Evolutionary conservation across 2,888 invertebrate genomes (phyloP), one percentile per base, ranked within the genome.

Genomic region (Keiferia lycopersicella): DNA sequence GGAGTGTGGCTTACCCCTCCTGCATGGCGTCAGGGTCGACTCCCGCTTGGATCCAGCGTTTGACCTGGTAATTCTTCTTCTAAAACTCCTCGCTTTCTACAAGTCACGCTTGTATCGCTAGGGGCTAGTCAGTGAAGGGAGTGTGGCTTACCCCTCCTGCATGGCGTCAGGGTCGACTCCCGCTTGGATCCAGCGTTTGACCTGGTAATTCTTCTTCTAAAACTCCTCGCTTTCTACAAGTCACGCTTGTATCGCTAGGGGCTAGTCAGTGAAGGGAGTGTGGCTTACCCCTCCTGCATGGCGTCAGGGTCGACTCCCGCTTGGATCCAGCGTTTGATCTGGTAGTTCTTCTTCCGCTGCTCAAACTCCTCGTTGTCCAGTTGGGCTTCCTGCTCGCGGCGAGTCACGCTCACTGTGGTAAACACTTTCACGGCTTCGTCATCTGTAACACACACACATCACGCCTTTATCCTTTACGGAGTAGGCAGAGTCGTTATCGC

Each of bases 301-400:
- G 94, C 92, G 62, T 96, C 96, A 0, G 96, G 96, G 87, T 97
- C 95, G 66, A 95, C 94, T 3, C 98, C 98, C 67, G 97, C 96
- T 77, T 97, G 87, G 69, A 98, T 95, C 92, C 98, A 94, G 65
- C 96, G 94, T 84, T 98, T 99, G 73, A 96, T 92, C 73, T 97
- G 95, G 88, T 99, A 97, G 72, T 96, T 97, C 76, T 95, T 93
- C 78, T 95, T 95, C 71, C 96, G 94, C 82, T 98, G 97, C 80
- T 97, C 98, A 80, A 98, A 98, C 85, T 98, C 96, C 65, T 94
- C 95, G 81, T 98, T 97, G 77, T 98, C 98, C 62, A 99, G 84
- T 81, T 95, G 95, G 56, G 99, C 96, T 84, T 98, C 97, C 3
- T 98, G 98, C 83, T 99, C 98, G 66, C 98, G 94, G 69, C 97